phyloP scores from a whole-genome alignment of 2,797 vertebrate species.

The Gymnoscopelus microlampas region DNA sequence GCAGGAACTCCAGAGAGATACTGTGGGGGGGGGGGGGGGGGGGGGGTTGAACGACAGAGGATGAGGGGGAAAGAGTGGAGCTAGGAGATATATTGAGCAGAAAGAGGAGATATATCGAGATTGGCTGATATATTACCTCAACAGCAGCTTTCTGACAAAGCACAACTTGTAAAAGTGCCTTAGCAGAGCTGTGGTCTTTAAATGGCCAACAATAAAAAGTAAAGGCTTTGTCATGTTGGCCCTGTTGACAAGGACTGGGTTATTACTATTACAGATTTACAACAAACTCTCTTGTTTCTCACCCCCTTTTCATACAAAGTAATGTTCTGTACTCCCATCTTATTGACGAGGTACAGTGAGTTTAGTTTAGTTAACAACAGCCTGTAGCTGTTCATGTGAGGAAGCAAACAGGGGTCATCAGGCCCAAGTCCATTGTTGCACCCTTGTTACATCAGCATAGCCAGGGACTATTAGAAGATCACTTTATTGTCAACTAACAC shows the following conservation, averaged over 20 bases:
- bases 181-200: slow-evolving; percentile 30
- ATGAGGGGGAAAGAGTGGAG: slow-evolving; percentile 15
- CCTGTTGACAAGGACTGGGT: slow-evolving; percentile 32
- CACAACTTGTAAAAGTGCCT: slow-evolving; percentile 53
- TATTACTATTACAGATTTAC: slow-evolving; percentile 10
- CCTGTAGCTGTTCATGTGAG: slow-evolving; percentile 11
- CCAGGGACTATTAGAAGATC: background rate
- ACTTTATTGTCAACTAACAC: too few species aligned
- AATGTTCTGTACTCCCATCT: slow-evolving; percentile 4
- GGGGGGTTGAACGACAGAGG: slow-evolving; percentile 18
- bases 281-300: slow-evolving; percentile 20
- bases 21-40: slow-evolving; percentile 16
- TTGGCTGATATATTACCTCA: slow-evolving; percentile 48
- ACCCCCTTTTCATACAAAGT: slow-evolving; percentile 14
- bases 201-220: slow-evolving; percentile 38
- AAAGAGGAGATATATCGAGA: slow-evolving; percentile 34
- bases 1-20: slow-evolving; percentile 12
- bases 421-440: slow-evolving; percentile 26
- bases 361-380: slow-evolving; percentile 1
- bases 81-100: slow-evolving; percentile 24
- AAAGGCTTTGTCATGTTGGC: slow-evolving; percentile 9
- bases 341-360: slow-evolving; percentile 16
- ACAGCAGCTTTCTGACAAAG: slow-evolving; percentile 52
- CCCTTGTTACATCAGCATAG: slow-evolving; percentile 4
- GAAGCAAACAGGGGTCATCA: background rate